phyloP scores from a whole-genome alignment of 2,113 vertebrate genomes.

The Rhinogobius similis region DNA sequence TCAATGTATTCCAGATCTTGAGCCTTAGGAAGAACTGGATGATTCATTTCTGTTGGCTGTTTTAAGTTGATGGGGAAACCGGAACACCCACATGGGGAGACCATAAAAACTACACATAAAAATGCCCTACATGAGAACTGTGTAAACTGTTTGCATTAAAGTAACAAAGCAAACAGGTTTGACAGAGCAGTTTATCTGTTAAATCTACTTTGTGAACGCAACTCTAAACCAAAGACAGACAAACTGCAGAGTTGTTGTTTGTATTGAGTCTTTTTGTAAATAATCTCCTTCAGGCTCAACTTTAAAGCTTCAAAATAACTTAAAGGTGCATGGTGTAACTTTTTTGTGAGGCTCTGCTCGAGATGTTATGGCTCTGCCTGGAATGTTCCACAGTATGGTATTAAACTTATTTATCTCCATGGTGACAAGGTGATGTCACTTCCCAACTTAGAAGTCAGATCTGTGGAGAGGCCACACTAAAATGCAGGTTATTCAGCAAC shows the following conservation, averaged over 20 bases:
- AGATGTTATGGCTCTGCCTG: background rate
- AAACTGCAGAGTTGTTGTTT: too few relatives aligned
- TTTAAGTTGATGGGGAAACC: background rate
- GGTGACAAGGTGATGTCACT: background rate
- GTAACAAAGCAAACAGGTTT: background rate
- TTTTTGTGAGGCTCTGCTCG: too few relatives aligned
- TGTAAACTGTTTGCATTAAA: background rate
- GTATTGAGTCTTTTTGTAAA: too few relatives aligned
- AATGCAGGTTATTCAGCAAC: too few relatives aligned
- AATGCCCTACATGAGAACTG: background rate
- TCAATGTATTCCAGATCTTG: too few relatives aligned
- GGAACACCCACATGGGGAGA: background rate
- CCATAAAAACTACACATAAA: background rate
- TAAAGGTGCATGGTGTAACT: background rate
- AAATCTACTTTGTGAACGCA: too few relatives aligned
- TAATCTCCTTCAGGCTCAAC: too few relatives aligned
- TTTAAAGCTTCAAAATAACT: too few relatives aligned
- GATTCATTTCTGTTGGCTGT: too few relatives aligned
- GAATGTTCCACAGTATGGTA: background rate
- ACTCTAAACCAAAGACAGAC: too few relatives aligned
- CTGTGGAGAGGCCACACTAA: too few relatives aligned
- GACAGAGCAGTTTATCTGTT: too few relatives aligned
- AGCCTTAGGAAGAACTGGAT: background rate
- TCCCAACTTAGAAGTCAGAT: background rate
- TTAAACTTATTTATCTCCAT: background rate